These are phyloP conservation scores for Tauraco hartlaubi DNA, from an alignment of 2,797 vertebrate genomes.

Conservation along the genomic window DNA sequence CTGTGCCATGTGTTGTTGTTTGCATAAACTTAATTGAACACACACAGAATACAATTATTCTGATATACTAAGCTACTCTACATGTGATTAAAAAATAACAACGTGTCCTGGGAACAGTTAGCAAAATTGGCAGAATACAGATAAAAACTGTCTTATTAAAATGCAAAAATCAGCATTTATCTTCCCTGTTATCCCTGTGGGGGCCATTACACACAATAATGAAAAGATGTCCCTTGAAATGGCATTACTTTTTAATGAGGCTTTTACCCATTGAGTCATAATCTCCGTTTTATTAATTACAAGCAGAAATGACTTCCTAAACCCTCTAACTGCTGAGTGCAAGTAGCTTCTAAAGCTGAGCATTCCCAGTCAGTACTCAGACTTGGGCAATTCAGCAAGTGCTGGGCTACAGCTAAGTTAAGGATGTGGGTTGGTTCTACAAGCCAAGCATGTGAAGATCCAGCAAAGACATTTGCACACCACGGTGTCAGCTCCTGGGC, in stretches of 20 bases:
- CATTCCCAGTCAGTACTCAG: not conserved
- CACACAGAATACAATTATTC: constrained; percentile 14
- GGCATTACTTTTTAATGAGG: constrained; percentile 66
- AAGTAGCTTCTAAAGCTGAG: not conserved
- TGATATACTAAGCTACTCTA: not conserved
- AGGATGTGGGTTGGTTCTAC: not conserved
- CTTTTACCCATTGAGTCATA: constrained; percentile 41
- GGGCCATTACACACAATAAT: constrained; percentile 53
- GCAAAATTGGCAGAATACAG: constrained; percentile 57
- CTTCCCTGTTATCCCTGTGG: constrained; percentile 43
- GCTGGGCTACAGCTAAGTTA: not conserved
- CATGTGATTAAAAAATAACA: constrained; percentile 59
- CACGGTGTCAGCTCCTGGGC: not conserved
- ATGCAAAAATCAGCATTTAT: constrained; percentile 61
- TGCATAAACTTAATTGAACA: constrained; percentile 36
- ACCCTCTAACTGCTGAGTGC: not conserved
- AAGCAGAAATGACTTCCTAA: constrained; percentile 30
- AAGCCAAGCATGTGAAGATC: not conserved
- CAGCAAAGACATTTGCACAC: not conserved
- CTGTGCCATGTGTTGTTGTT: not conserved
- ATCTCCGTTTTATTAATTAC: constrained; percentile 63
- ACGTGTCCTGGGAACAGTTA: constrained; percentile 63
- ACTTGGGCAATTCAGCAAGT: not conserved
- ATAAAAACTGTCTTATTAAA: constrained; percentile 65
- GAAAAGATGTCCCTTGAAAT: constrained; percentile 69